Conservation (phyloP, 2,113 vertebrate genomes). For the Danio rerio region DNA sequence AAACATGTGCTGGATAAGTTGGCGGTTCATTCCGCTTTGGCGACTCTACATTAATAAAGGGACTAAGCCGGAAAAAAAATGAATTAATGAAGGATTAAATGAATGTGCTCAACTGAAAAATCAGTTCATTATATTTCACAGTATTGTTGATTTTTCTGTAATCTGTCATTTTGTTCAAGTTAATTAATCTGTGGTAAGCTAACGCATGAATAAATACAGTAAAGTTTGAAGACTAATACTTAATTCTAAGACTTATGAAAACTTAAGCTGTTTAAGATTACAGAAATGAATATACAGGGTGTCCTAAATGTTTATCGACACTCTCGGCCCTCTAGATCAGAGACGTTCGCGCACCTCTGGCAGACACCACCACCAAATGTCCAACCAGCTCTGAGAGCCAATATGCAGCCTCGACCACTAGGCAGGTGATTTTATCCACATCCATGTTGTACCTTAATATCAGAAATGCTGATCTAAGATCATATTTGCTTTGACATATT, state of each 20-base stretch:
- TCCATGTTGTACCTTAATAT: conserved; percentile 58
- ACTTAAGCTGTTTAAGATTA: not conserved
- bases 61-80: no score
- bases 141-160: not conserved
- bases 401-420: conserved; percentile 65
- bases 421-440: conserved; percentile 72
- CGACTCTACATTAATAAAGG: no score
- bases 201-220: no score
- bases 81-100: no score
- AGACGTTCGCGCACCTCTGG: conserved; percentile 65
- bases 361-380: conserved; percentile 67
- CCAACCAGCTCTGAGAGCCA: conserved; percentile 79
- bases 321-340: conserved; percentile 80
- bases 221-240: not conserved
- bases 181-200: no score
- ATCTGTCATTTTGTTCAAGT: no score
- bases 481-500: conserved; percentile 20
- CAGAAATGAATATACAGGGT: not conserved
- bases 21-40: no score
- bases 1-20: no score
- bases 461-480: conserved; percentile 48
- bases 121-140: not conserved
- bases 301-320: conserved; percentile 71
- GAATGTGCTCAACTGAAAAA: no score
- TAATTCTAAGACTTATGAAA: not conserved